A percentile compares a stretch with the other conserved stretches of the same genome.
These are phyloP conservation scores for Sander vitreus DNA, from an alignment of 2,113 vertebrate species.

Conservation along the genomic window DNA sequence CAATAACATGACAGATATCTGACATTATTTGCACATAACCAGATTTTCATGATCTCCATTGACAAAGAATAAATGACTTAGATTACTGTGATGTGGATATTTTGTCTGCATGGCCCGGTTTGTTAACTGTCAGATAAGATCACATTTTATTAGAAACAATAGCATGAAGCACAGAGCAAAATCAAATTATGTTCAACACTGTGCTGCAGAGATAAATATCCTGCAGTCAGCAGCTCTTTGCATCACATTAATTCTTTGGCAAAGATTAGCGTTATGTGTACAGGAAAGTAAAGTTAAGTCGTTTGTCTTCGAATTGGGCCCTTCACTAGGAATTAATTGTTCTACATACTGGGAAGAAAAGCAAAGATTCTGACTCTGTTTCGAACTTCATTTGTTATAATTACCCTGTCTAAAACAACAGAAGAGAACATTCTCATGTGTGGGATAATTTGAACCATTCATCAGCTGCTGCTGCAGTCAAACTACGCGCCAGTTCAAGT, in stretches of 20 bases:
- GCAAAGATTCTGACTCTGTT: conserved; percentile 52
- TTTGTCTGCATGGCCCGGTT: conserved; percentile 19
- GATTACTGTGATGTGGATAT: conserved; percentile 45
- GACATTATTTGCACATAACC: conserved; percentile 39
- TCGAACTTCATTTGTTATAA: conserved; percentile 73
- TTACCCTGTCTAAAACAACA: conserved; percentile 55
- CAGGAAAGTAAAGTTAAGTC: conserved; percentile 63
- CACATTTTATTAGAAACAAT: conserved; percentile 64
- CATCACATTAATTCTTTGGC: conserved; percentile 73
- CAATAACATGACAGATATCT: conserved; percentile 25
- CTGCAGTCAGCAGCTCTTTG: conserved; percentile 74
- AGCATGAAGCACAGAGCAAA: conserved; percentile 51
- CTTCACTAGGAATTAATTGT: conserved; percentile 70
- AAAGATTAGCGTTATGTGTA: conserved; percentile 68
- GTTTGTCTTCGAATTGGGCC: conserved; percentile 67
- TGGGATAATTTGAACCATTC: conserved; percentile 71
- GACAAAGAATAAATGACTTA: conserved; percentile 36
- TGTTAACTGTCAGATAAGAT: conserved; percentile 62
- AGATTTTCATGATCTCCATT: conserved; percentile 40
- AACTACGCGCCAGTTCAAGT: conserved; percentile 25
- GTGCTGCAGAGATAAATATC: conserved; percentile 68
- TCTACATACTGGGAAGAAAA: conserved; percentile 58
- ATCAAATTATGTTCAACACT: conserved; percentile 65
- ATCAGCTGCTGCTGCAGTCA: conserved; percentile 58
- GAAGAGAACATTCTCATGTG: conserved; percentile 60